Evolutionary conservation across 1,140 invertebrate species (phyloP).

Genomic region (Bicyclus anynana): DNA sequence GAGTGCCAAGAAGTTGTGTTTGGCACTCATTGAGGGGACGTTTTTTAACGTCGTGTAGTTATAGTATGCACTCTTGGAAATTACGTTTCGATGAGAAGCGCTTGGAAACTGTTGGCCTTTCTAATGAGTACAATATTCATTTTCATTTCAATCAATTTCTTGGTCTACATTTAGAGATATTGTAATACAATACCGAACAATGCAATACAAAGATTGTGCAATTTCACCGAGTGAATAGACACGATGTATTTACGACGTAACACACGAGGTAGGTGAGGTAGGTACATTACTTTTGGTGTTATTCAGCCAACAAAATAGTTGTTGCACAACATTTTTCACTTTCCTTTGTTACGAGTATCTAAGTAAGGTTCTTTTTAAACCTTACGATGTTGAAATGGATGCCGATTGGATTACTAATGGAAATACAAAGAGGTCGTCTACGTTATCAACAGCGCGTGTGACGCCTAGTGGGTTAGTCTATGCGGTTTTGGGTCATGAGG

Average conservation of each 20-base stretch:
- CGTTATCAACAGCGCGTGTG: too few species aligned
- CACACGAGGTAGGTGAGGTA: slow-evolving; percentile 5
- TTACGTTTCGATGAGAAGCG: neutral
- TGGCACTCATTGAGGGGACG: too few species aligned
- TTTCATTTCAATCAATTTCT: slow-evolving; percentile 2
- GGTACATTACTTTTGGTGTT: slow-evolving; percentile 41
- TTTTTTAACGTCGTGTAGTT: too few species aligned
- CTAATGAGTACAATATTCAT: slow-evolving; percentile 3
- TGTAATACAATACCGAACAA: slow-evolving; percentile 33
- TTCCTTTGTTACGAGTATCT: slow-evolving; percentile 64
- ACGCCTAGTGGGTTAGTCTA: too few species aligned
- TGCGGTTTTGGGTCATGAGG: too few species aligned
- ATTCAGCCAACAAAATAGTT: slow-evolving; percentile 42
- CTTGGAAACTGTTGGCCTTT: neutral
- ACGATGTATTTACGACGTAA: slow-evolving; percentile 24
- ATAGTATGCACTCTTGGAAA: too few species aligned
- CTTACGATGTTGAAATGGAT: slow-evolving; percentile 22
- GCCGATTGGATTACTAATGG: slow-evolving; percentile 30
- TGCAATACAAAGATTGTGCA: slow-evolving; percentile 36
- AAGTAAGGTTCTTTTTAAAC: slow-evolving; percentile 37
- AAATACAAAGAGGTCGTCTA: too few species aligned
- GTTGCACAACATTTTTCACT: slow-evolving; percentile 45
- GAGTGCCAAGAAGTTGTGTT: too few species aligned
- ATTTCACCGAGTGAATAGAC: slow-evolving; percentile 35
- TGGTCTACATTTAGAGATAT: slow-evolving; percentile 3